Conservation (phyloP, 2,797 vertebrate genomes). For the Tokudaia tokunoshimensis region DNA sequence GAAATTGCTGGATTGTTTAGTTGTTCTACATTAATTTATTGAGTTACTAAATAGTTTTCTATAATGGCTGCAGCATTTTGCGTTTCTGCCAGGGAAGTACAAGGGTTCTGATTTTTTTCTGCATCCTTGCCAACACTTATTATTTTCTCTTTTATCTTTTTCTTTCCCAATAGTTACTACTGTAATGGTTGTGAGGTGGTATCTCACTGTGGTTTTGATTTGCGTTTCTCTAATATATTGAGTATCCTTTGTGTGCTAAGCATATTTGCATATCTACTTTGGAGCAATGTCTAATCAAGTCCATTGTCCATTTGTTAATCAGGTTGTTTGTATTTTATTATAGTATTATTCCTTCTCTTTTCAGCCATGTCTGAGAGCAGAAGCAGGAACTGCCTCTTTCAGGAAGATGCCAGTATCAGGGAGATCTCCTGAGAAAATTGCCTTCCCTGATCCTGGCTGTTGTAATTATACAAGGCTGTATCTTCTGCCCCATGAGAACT, state of each 20-base stretch:
- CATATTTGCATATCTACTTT: neutral
- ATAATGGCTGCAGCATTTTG: neutral
- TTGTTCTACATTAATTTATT: neutral
- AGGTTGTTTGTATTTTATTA: conserved; percentile 4
- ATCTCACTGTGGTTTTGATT: conserved; percentile 2
- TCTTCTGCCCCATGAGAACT: neutral
- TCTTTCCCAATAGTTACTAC: neutral
- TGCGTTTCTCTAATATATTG: neutral
- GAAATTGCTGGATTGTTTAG: neutral
- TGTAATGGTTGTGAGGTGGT: neutral
- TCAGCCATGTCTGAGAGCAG: neutral
- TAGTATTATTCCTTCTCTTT: neutral
- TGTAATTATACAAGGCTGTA: neutral
- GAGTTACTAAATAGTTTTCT: neutral
- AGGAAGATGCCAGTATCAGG: neutral
- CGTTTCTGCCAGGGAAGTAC: neutral
- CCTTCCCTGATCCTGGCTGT: neutral
- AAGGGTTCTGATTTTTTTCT: neutral
- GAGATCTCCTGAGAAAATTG: neutral
- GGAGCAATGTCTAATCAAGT: neutral
- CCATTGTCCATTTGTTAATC: conserved; percentile 19
- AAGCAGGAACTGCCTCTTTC: neutral
- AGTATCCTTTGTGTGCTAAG: neutral
- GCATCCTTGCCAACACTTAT: neutral
- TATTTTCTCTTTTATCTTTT: conserved; percentile 6